These are phyloP conservation scores for Cassiopea andromeda DNA, from an alignment of 30 jellyfish, hydroid and myxozoan species.

Conservation along the genomic window DNA sequence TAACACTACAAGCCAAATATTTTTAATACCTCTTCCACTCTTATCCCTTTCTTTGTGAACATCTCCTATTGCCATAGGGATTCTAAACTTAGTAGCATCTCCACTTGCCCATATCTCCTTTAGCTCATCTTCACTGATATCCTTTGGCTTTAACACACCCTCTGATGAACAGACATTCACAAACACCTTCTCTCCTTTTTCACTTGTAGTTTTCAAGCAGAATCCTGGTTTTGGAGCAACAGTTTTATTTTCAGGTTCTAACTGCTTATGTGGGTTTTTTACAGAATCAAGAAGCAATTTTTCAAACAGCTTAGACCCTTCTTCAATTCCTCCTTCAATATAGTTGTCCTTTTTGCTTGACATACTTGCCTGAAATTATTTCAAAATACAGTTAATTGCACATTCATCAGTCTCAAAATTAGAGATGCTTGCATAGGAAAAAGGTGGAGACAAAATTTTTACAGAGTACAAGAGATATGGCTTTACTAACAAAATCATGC, in stretches of 20 bases:
- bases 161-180: conserved; percentile 89
- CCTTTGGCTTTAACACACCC: conserved; percentile 84
- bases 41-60: conserved; percentile 86
- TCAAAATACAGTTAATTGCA: neutral
- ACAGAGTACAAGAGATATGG: too few relatives aligned
- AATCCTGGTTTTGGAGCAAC: conserved; percentile 95
- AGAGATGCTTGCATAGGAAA: too few relatives aligned
- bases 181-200: conserved; percentile 75
- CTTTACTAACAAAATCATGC: too few relatives aligned
- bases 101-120: conserved; percentile 71
- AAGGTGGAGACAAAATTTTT: too few relatives aligned
- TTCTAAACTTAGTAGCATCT: conserved; percentile 94
- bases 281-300: conserved; percentile 69
- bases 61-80: conserved; percentile 98
- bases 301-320: conserved; percentile 71
- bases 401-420: too few relatives aligned
- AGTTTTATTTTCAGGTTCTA: conserved; percentile 59
- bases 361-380: conserved; percentile 13
- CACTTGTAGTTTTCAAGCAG: conserved; percentile 77
- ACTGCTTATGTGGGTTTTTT: conserved; percentile 28
- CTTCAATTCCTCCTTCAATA: conserved; percentile 81
- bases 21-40: conserved; percentile 65
- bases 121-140: conserved; percentile 78
- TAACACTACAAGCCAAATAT: neutral
- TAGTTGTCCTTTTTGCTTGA: conserved; percentile 10